Conservation (phyloP, 2,888 invertebrate genomes). For the Volucella inanis region DNA sequence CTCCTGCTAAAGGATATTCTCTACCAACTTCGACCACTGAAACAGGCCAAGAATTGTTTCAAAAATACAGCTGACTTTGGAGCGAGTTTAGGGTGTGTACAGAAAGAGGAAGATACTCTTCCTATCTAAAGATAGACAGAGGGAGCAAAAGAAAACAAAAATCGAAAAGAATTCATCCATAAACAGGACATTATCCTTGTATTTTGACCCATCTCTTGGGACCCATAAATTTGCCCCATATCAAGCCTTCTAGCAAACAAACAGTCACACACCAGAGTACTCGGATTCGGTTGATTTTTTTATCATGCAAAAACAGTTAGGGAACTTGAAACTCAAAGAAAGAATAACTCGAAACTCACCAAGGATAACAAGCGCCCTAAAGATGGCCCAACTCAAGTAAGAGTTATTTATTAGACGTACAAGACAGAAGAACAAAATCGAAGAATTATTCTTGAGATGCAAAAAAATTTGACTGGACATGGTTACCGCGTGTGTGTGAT, state of each 20-base stretch:
- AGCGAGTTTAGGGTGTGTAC: not conserved
- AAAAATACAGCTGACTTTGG: conserved; percentile 53
- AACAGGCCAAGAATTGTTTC: conserved; percentile 61
- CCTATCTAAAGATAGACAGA: not conserved
- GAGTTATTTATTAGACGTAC: conserved; percentile 68
- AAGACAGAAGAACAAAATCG: conserved; percentile 29
- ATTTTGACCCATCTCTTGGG: conserved; percentile 79
- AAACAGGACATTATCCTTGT: conserved; percentile 76
- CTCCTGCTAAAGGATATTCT: conserved; percentile 38
- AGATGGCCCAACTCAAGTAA: conserved; percentile 54
- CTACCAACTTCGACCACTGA: conserved; percentile 40
- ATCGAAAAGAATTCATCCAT: conserved; percentile 72
- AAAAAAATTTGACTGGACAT: conserved; percentile 44
- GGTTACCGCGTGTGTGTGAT: not conserved
- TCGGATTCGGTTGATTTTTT: conserved; percentile 41
- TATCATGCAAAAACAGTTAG: conserved; percentile 62
- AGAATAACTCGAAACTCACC: conserved; percentile 12
- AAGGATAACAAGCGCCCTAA: conserved; percentile 56
- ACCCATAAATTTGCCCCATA: conserved; percentile 83
- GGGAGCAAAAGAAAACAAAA: conserved; percentile 5
- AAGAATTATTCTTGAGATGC: conserved; percentile 56
- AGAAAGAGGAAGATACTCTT: not conserved
- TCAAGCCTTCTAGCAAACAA: conserved; percentile 45
- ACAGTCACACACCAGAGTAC: conserved; percentile 35
- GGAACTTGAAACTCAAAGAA: not conserved